These are phyloP conservation scores for Drosophila cognata DNA, from an alignment of 2,888 invertebrate genomes.

Conservation along the genomic window DNA sequence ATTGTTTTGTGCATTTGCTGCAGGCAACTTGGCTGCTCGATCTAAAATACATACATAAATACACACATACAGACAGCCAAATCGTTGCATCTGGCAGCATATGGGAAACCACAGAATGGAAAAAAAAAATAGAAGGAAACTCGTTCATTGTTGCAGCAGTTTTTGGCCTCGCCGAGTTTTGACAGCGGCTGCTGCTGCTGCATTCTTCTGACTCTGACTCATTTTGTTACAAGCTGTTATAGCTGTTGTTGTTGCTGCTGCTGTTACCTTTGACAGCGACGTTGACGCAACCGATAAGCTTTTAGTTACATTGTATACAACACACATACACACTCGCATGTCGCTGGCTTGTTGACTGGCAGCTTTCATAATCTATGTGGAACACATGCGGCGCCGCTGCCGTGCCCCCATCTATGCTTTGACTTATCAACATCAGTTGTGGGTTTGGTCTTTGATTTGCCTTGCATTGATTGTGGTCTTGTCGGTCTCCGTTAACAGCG, in stretches of 20 bases:
- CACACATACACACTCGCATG: slow-evolving; percentile 2
- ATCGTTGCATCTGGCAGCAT: slow-evolving; percentile 68
- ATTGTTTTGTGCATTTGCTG: slow-evolving; percentile 62
- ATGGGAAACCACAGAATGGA: slow-evolving; percentile 64
- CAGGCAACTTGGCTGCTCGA: slow-evolving; percentile 53
- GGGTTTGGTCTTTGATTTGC: slow-evolving; percentile 11
- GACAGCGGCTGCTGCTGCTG: slow-evolving; percentile 45
- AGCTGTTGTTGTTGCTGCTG: slow-evolving; percentile 15
- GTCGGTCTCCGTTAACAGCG: slow-evolving; percentile 37
- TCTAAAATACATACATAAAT: slow-evolving; percentile 29
- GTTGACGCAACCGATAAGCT: slow-evolving; percentile 65
- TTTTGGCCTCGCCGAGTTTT: slow-evolving; percentile 57
- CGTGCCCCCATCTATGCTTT: slow-evolving; percentile 16
- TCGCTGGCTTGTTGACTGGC: slow-evolving; percentile 25
- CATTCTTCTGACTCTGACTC: slow-evolving; percentile 68
- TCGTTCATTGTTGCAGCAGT: slow-evolving; percentile 64
- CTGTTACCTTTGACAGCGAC: slow-evolving; percentile 43
- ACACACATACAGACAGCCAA: slow-evolving; percentile 10
- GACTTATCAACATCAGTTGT: slow-evolving; percentile 20
- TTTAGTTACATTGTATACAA: slow-evolving; percentile 37
- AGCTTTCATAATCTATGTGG: slow-evolving; percentile 68
- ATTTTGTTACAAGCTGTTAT: slow-evolving; percentile 44
- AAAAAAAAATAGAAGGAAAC: slow-evolving; percentile 42
- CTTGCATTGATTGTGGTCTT: slow-evolving; percentile 27
- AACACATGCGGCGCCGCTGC: slow-evolving; percentile 52